Evolutionary conservation across 1,140 invertebrate species (phyloP).

Genomic region (Ips nitidus): DNA sequence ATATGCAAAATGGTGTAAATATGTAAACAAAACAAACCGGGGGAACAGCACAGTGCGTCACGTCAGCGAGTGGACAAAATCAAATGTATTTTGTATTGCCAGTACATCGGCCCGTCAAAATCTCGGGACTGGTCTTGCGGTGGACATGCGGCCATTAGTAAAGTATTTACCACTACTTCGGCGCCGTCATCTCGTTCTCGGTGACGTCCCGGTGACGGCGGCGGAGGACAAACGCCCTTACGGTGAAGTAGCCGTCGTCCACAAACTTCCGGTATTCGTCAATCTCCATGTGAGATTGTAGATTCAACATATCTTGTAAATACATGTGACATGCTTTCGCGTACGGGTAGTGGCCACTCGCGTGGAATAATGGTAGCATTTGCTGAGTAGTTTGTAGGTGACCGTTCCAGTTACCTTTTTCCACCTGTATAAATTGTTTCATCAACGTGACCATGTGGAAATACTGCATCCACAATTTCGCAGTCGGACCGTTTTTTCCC

Average conservation of each 20-base stretch:
- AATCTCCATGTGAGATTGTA: constrained; percentile 35
- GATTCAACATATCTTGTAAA: constrained; percentile 52
- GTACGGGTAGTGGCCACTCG: constrained; percentile 53
- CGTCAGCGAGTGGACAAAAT: no score
- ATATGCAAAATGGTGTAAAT: no score
- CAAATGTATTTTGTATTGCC: no score
- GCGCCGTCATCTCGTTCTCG: no score
- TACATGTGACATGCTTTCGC: constrained; percentile 54
- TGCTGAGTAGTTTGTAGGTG: constrained; percentile 45
- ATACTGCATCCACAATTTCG: constrained; percentile 48
- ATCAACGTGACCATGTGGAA: constrained; percentile 45
- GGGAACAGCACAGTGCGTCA: no score
- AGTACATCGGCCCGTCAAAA: no score
- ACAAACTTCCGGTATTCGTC: constrained; percentile 24
- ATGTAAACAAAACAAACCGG: no score
- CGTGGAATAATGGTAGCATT: constrained; percentile 53
- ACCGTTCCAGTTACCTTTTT: constrained; percentile 47
- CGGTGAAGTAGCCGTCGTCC: not conserved
- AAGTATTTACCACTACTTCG: no score
- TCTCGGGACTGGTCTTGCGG: no score
- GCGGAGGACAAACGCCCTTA: not conserved
- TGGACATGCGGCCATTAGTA: no score
- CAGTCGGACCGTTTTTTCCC: constrained; percentile 38
- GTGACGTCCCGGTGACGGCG: no score
- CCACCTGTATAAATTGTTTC: constrained; percentile 45